Evolutionary conservation across 1,140 invertebrate genomes (phyloP).

Genomic region (Anastrepha obliqua): DNA sequence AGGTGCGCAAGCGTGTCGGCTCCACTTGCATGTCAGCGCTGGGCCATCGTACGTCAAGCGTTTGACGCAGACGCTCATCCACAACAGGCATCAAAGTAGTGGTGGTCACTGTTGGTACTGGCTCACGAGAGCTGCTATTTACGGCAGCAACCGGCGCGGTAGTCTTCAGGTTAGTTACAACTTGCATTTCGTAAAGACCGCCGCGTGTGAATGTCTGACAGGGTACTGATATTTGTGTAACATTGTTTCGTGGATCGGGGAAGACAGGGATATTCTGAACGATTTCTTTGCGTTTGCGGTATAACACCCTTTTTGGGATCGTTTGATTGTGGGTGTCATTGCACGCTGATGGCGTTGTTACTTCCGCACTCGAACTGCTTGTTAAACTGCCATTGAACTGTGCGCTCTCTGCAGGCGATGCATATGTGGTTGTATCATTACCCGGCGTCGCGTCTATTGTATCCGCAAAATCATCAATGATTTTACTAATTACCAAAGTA

Average conservation of each 20-base stretch:
- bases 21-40: slow-evolving; percentile 81
- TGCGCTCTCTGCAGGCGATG: neutral
- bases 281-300: slow-evolving; percentile 69
- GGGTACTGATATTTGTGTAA: slow-evolving; percentile 71
- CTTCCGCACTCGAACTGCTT: slow-evolving; percentile 16
- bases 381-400: slow-evolving; percentile 10
- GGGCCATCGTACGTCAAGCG: slow-evolving; percentile 85
- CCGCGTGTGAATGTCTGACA: slow-evolving; percentile 70
- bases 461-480: slow-evolving; percentile 67
- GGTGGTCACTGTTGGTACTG: slow-evolving; percentile 57
- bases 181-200: slow-evolving; percentile 71
- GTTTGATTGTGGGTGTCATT: slow-evolving; percentile 46
- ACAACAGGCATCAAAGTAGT: slow-evolving; percentile 67
- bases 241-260: slow-evolving; percentile 70
- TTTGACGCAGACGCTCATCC: slow-evolving; percentile 70
- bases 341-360: neutral
- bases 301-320: slow-evolving; percentile 58
- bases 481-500: slow-evolving; percentile 74
- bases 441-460: slow-evolving; percentile 9
- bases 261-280: slow-evolving; percentile 70
- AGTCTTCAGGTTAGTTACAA: slow-evolving; percentile 65
- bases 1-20: slow-evolving; percentile 85
- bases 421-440: neutral
- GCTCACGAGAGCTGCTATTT: neutral
- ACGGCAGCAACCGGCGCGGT: slow-evolving; percentile 54